Evolutionary conservation across 2,888 invertebrate genomes (phyloP).

Genomic region (Melanophora roralis): DNA sequence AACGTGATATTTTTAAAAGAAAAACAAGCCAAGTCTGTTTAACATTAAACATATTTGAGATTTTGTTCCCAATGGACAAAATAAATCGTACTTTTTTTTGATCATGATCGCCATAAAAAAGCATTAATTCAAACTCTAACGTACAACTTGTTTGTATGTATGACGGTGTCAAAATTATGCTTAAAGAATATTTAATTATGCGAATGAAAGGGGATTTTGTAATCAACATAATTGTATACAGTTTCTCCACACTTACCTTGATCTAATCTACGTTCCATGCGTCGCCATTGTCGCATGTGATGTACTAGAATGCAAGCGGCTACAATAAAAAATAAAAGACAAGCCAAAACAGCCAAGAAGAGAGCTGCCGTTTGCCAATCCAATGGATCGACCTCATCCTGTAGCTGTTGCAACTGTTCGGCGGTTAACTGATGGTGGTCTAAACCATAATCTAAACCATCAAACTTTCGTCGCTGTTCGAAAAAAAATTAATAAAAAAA

Average conservation of each 20-base stretch:
- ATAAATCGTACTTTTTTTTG: slow-evolving; percentile 14
- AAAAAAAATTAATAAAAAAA: slow-evolving; percentile 7
- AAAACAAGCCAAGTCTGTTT: slow-evolving; percentile 23
- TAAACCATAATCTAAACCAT: slow-evolving; percentile 63
- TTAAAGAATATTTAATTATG: slow-evolving; percentile 45
- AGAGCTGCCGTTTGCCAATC: slow-evolving; percentile 87
- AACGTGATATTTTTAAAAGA: slow-evolving; percentile 54
- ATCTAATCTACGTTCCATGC: slow-evolving; percentile 86
- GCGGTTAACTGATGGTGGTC: slow-evolving; percentile 72
- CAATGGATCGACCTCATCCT: slow-evolving; percentile 78
- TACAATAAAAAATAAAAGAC: slow-evolving; percentile 87
- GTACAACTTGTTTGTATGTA: background rate
- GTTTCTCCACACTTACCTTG: slow-evolving; percentile 81
- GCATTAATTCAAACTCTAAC: slow-evolving; percentile 23
- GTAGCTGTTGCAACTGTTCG: slow-evolving; percentile 72
- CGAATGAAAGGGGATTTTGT: slow-evolving; percentile 31
- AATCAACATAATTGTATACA: background rate
- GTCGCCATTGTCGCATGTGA: slow-evolving; percentile 88
- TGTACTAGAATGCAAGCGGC: slow-evolving; percentile 86
- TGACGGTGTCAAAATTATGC: slow-evolving; percentile 17
- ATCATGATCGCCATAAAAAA: slow-evolving; percentile 49
- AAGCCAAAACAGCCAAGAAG: slow-evolving; percentile 85
- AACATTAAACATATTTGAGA: background rate
- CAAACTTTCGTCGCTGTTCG: slow-evolving; percentile 75
- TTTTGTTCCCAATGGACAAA: slow-evolving; percentile 17